Conservation (phyloP, 2,888 invertebrate genomes). For the Pelosia muscerda region DNA sequence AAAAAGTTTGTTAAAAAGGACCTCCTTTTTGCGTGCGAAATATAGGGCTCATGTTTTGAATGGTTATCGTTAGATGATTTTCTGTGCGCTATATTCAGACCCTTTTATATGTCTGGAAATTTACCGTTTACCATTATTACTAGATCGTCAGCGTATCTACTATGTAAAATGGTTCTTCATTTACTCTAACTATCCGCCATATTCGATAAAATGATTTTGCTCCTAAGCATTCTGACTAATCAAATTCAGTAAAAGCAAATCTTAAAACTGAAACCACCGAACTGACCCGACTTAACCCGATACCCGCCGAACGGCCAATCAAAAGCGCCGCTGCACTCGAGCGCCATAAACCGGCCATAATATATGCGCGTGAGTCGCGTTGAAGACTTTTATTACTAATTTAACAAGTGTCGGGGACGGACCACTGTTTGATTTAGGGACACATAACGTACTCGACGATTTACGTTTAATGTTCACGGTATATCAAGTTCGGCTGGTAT, state of each 20-base stretch:
- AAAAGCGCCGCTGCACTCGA: slow-evolving; percentile 62
- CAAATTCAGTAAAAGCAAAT: slow-evolving; percentile 11
- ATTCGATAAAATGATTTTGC: too few species aligned
- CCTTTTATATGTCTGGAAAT: too few species aligned
- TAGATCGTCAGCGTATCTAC: too few species aligned
- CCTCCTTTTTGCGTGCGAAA: too few species aligned
- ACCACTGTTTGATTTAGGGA: slow-evolving; percentile 77
- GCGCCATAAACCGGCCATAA: slow-evolving; percentile 73
- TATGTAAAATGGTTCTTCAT: too few species aligned
- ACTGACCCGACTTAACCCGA: slow-evolving; percentile 46
- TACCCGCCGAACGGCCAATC: slow-evolving; percentile 57
- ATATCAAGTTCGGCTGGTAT: slow-evolving; percentile 74
- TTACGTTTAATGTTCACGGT: slow-evolving; percentile 79
- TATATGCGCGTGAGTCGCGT: slow-evolving; percentile 76
- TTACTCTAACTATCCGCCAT: too few species aligned
- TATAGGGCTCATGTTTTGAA: too few species aligned
- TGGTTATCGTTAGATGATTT: too few species aligned
- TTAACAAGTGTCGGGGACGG: slow-evolving; percentile 80
- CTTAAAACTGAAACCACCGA: slow-evolving; percentile 39
- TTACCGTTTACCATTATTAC: too few species aligned
- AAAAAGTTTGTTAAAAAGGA: too few species aligned
- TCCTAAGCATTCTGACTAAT: too few species aligned
- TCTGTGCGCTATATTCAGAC: too few species aligned
- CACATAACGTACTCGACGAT: slow-evolving; percentile 78
- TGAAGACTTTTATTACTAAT: slow-evolving; percentile 82